phyloP scores from a whole-genome alignment of 2,888 invertebrate genomes.

The Orthosia gracilis region DNA sequence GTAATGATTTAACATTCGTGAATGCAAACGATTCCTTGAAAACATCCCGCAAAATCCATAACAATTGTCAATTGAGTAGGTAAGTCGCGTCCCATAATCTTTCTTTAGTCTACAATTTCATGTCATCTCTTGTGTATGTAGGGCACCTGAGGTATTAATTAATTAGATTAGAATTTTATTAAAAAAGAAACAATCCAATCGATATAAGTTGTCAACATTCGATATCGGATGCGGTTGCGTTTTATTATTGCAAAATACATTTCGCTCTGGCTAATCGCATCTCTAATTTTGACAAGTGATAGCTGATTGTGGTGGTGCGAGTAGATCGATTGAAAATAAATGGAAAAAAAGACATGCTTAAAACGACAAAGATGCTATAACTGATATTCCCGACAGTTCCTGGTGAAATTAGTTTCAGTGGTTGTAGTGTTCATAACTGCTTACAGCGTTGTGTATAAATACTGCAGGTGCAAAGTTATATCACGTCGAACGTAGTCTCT shows the following conservation, averaged over 20 bases:
- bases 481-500: neutral
- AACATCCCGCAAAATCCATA: no score
- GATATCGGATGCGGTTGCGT: neutral
- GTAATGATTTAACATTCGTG: no score
- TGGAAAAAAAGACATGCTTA: slow-evolving; percentile 13
- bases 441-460: slow-evolving; percentile 8
- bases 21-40: neutral
- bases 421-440: neutral
- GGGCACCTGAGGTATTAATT: no score
- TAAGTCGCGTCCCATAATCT: no score
- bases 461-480: slow-evolving; percentile 8
- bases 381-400: neutral
- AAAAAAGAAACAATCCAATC: no score
- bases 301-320: neutral
- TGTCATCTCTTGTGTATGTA: accelerated
- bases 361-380: neutral
- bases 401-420: neutral
- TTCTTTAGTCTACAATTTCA: neutral
- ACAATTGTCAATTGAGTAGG: no score
- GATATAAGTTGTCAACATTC: neutral
- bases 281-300: slow-evolving; percentile 42
- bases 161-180: neutral
- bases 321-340: slow-evolving; percentile 38
- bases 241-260: slow-evolving; percentile 26
- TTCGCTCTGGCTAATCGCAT: neutral